phyloP scores from a whole-genome alignment of 2,113 vertebrate species.

The Astur gentilis region DNA sequence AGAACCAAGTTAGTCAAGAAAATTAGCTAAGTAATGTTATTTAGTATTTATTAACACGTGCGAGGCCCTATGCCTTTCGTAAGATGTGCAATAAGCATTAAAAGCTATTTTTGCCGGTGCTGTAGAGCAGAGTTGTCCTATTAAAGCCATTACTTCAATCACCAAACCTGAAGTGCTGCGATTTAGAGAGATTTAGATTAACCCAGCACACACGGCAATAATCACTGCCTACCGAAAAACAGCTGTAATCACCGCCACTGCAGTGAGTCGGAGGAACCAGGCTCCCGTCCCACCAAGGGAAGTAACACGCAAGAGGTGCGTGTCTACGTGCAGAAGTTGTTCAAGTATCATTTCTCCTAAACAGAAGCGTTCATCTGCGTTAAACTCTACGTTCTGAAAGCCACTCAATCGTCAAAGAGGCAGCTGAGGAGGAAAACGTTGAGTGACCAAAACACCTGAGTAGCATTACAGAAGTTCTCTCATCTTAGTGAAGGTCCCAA shows the following conservation, averaged over 20 bases:
- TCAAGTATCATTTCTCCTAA: accelerated
- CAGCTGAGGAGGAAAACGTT: accelerated
- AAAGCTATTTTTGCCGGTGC: not conserved
- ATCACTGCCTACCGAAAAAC: accelerated
- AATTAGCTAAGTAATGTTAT: accelerated
- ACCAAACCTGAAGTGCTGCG: not conserved
- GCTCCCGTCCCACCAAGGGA: accelerated
- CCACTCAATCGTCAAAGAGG: accelerated
- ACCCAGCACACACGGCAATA: not conserved
- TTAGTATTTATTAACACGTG: not conserved
- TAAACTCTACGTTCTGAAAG: accelerated
- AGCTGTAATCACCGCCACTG: accelerated
- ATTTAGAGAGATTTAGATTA: not conserved
- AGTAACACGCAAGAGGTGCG: accelerated
- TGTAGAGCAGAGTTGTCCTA: not conserved
- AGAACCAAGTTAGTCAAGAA: not conserved
- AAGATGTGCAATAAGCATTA: accelerated
- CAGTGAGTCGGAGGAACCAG: accelerated
- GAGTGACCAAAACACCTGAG: accelerated
- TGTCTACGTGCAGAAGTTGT: accelerated
- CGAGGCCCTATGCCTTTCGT: not conserved
- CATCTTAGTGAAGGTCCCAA: accelerated
- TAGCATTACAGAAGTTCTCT: accelerated
- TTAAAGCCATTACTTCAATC: not conserved
- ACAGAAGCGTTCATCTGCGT: accelerated